Percentiles rank a stretch among this genome's conserved stretches.
phyloP scores from a whole-genome alignment of 2,888 invertebrate genomes.

The Pinctada fucata region DNA sequence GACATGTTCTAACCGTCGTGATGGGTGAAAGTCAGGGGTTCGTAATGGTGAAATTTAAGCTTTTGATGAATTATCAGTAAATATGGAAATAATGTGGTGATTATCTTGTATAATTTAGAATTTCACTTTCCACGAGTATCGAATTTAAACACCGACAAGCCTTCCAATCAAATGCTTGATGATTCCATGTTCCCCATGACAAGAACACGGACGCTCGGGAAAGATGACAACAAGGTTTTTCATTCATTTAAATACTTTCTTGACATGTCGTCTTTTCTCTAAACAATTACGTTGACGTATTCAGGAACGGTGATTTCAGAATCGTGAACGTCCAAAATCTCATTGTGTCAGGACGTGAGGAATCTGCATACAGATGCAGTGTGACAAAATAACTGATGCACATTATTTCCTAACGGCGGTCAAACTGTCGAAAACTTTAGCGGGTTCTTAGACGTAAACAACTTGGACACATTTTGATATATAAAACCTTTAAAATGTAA shows the following conservation, averaged over 20 bases:
- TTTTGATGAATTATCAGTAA: background rate
- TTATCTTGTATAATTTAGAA: background rate
- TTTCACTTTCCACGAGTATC: constrained; percentile 1
- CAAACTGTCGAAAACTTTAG: no score
- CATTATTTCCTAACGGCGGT: no score
- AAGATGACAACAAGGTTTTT: background rate
- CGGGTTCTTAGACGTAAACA: no score
- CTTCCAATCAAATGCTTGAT: background rate
- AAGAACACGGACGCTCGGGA: background rate
- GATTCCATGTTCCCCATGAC: background rate
- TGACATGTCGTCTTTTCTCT: constrained; percentile 3
- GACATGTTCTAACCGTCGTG: background rate
- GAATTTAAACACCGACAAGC: background rate
- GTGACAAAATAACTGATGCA: background rate
- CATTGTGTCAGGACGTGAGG: background rate
- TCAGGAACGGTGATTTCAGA: background rate
- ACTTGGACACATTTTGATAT: no score
- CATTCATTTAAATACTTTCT: background rate
- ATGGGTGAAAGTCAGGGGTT: background rate
- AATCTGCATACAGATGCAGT: background rate
- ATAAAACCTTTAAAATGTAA: no score
- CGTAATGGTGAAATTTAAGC: background rate
- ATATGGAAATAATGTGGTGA: background rate
- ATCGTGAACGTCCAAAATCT: background rate
- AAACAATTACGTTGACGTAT: background rate